Conservation (phyloP, 2,113 vertebrate genomes). For the Stigmatopora argus region DNA sequence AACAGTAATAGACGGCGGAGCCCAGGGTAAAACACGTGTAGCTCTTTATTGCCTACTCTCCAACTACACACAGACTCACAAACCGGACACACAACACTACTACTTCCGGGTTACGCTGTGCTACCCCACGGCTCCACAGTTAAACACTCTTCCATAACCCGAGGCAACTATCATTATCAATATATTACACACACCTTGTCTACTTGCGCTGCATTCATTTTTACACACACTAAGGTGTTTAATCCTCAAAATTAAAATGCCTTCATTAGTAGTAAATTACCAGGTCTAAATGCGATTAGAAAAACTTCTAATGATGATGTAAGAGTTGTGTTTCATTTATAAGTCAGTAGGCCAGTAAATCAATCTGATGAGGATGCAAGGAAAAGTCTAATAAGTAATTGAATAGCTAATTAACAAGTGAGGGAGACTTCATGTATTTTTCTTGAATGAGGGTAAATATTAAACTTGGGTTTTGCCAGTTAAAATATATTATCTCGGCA, state of each 20-base stretch:
- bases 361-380: no score
- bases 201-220: neutral
- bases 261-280: slow-evolving; percentile 42
- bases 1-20: no score
- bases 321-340: slow-evolving; percentile 20
- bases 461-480: neutral
- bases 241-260: slow-evolving; percentile 57
- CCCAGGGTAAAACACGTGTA: no score
- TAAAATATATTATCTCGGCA: neutral
- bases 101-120: no score
- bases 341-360: neutral
- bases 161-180: no score
- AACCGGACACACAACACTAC: no score
- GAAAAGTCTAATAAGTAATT: neutral
- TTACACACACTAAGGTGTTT: slow-evolving; percentile 21
- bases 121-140: no score
- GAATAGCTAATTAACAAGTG: neutral
- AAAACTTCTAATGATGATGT: slow-evolving; percentile 53
- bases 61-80: no score
- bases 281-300: slow-evolving; percentile 35
- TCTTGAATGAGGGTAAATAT: neutral
- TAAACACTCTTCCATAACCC: no score
- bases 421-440: neutral
- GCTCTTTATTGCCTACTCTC: no score
- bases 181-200: no score